phyloP scores from a whole-genome alignment of 1,140 invertebrate genomes.

The Drosophila takahashii region DNA sequence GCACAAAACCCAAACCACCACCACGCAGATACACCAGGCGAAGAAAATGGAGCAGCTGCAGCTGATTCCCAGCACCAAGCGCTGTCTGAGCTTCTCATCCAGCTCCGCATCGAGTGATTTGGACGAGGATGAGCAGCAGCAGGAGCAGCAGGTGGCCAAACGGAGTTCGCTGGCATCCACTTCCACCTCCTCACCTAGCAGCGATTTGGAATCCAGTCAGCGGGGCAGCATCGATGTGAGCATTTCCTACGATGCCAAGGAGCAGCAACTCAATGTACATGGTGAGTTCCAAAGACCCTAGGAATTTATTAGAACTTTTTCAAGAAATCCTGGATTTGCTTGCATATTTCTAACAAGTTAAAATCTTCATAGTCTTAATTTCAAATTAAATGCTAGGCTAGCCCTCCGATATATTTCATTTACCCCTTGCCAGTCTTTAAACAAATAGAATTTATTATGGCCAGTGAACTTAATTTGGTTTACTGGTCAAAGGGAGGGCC shows the following conservation, averaged over 20 bases:
- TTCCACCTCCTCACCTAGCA: neutral
- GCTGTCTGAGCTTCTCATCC: conserved; percentile 81
- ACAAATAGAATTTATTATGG: neutral
- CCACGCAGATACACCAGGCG: neutral
- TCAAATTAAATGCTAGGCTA: no score
- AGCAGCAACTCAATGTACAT: conserved; percentile 81
- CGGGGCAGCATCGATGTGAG: conserved; percentile 74
- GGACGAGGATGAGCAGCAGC: conserved; percentile 45
- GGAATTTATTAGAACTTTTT: no score
- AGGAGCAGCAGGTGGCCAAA: conserved; percentile 61
- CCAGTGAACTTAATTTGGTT: neutral
- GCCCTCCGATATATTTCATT: neutral
- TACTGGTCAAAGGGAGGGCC: neutral
- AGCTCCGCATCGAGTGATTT: conserved; percentile 54
- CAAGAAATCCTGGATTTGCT: no score
- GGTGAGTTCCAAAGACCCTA: conserved; percentile 72
- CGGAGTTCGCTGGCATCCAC: conserved; percentile 56
- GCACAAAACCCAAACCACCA: conserved; percentile 41
- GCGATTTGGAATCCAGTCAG: conserved; percentile 9
- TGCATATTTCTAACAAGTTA: no score
- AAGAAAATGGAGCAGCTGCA: conserved; percentile 22
- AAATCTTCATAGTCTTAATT: no score
- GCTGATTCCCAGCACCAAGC: conserved; percentile 67
- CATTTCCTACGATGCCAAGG: conserved; percentile 54
- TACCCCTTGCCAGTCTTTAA: neutral